Conservation (phyloP, 2,888 invertebrate genomes). For the Bellardia pandia region DNA sequence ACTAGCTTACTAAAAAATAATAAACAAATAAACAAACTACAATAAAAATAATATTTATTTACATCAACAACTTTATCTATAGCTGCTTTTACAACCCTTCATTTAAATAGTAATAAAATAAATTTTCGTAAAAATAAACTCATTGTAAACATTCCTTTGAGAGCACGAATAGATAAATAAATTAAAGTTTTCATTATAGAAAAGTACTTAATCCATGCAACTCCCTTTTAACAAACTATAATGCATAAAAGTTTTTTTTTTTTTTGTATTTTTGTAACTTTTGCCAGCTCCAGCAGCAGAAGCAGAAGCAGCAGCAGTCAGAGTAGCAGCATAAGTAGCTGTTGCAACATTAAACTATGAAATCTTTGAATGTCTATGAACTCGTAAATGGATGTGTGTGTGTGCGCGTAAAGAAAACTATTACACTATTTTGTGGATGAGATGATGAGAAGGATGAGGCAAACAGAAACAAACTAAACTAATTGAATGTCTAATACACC, state of each 20-base stretch:
- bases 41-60: neutral
- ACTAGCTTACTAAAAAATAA: neutral
- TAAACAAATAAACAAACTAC: neutral
- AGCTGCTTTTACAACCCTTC: neutral
- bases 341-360: neutral
- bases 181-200: conserved; percentile 65
- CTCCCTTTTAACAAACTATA: conserved; percentile 15
- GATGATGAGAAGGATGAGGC: neutral
- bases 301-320: neutral
- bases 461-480: conserved; percentile 38
- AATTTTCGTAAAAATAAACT: conserved; percentile 48
- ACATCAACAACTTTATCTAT: conserved; percentile 15
- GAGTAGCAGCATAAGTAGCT: neutral
- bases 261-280: neutral
- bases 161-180: conserved; percentile 58
- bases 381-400: neutral
- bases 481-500: conserved; percentile 64
- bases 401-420: conserved; percentile 28
- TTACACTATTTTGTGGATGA: conserved; percentile 16
- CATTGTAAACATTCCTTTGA: conserved; percentile 48
- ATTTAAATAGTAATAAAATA: conserved; percentile 25
- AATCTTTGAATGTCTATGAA: neutral
- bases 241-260: neutral
- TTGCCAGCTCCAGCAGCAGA: neutral
- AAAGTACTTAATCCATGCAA: conserved; percentile 54